These are phyloP conservation scores for Deilephila porcellus DNA, from an alignment of 2,888 invertebrate genomes.

Conservation along the genomic window DNA sequence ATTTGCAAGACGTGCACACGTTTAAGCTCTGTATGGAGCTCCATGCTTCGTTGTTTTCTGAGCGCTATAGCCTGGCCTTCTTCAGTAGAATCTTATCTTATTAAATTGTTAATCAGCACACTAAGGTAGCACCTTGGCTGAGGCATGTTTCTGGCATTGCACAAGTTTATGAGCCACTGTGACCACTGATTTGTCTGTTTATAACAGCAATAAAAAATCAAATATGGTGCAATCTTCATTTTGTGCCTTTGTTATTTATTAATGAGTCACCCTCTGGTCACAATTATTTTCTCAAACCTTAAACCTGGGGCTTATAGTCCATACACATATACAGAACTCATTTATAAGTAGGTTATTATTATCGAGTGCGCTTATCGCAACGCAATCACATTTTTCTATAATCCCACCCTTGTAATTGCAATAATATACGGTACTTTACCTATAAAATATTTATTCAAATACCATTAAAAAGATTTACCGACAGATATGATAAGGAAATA, in stretches of 20 bases:
- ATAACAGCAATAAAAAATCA: too few relatives aligned
- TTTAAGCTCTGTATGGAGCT: too few relatives aligned
- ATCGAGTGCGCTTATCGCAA: neutral
- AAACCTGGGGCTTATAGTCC: neutral
- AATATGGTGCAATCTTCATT: too few relatives aligned
- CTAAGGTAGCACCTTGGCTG: too few relatives aligned
- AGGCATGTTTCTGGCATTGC: too few relatives aligned
- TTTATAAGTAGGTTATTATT: neutral
- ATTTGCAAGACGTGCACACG: too few relatives aligned
- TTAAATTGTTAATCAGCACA: too few relatives aligned
- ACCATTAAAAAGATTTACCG: constrained; percentile 51
- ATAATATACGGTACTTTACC: constrained; percentile 28
- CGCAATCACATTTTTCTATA: constrained; percentile 15
- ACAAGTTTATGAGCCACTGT: too few relatives aligned
- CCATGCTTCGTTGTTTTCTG: too few relatives aligned
- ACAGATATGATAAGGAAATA: constrained; percentile 57
- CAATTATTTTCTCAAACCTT: neutral
- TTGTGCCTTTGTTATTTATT: neutral
- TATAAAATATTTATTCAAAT: constrained; percentile 30
- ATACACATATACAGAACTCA: neutral
- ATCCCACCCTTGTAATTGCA: constrained; percentile 3
- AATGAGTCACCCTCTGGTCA: neutral
- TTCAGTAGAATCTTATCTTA: too few relatives aligned
- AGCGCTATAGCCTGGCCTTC: too few relatives aligned
- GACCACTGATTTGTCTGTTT: too few relatives aligned